Evolutionary conservation across 2,888 invertebrate species (phyloP).

Genomic region (Endotricha flammealis): DNA sequence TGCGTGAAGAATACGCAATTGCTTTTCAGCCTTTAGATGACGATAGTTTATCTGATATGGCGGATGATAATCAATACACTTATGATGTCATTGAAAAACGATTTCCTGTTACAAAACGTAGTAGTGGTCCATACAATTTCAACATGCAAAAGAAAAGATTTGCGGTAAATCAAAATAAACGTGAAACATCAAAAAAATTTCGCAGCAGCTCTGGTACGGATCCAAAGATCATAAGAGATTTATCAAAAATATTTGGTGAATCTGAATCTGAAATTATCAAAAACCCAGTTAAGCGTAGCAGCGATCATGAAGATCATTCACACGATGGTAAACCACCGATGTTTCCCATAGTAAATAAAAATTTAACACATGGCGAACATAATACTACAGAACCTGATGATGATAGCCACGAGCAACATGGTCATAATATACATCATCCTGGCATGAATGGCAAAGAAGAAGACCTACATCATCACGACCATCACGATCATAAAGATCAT

Average conservation of each 20-base stretch:
- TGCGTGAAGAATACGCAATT: slow-evolving; percentile 66
- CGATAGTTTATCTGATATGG: slow-evolving; percentile 52
- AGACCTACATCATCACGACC: slow-evolving; percentile 25
- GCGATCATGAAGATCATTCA: slow-evolving; percentile 46
- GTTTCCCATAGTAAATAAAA: slow-evolving; percentile 39
- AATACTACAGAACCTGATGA: slow-evolving; percentile 38
- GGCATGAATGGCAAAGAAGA: slow-evolving; percentile 41
- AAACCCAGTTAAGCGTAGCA: slow-evolving; percentile 75
- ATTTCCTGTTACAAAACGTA: slow-evolving; percentile 83
- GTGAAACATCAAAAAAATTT: slow-evolving; percentile 47
- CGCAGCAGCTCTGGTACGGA: slow-evolving; percentile 79
- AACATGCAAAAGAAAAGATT: slow-evolving; percentile 52
- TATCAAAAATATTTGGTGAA: slow-evolving; percentile 82
- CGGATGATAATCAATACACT: slow-evolving; percentile 60
- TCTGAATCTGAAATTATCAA: slow-evolving; percentile 58
- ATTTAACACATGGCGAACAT: slow-evolving; percentile 42
- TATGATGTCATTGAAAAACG: slow-evolving; percentile 75
- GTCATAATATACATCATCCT: slow-evolving; percentile 48
- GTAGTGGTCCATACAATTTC: slow-evolving; percentile 62
- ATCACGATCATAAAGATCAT: slow-evolving; percentile 27
- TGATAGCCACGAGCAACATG: slow-evolving; percentile 53
- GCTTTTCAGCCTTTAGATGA: slow-evolving; percentile 72
- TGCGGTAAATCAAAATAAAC: slow-evolving; percentile 47
- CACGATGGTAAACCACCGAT: slow-evolving; percentile 64
- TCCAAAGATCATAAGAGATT: slow-evolving; percentile 83